These are phyloP conservation scores for Ceratoteleas bidentatus DNA, from an alignment of 1,140 invertebrate species.

Conservation along the genomic window DNA sequence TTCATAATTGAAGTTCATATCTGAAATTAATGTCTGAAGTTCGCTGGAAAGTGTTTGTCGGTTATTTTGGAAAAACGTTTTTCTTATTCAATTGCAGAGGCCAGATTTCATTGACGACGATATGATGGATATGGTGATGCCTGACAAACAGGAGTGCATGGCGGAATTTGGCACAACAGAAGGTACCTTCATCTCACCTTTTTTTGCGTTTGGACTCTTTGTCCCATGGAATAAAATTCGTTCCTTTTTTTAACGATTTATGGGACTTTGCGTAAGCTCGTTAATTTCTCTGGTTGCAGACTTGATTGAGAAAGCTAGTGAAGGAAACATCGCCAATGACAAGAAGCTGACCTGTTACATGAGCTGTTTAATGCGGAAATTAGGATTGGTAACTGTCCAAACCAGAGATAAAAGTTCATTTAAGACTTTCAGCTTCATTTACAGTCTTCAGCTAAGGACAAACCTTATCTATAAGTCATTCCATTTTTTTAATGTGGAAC, in stretches of 20 bases:
- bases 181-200: conserved; percentile 69
- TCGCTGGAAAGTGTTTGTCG: too few relatives aligned
- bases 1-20: too few relatives aligned
- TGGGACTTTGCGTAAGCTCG: not conserved
- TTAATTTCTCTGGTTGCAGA: conserved; percentile 60
- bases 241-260: too few relatives aligned
- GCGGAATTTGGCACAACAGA: conserved; percentile 72
- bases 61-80: not conserved
- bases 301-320: conserved; percentile 71
- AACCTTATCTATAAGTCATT: too few relatives aligned
- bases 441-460: too few relatives aligned
- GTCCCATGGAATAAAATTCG: too few relatives aligned
- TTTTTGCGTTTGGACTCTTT: too few relatives aligned
- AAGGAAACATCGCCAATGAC: conserved; percentile 66
- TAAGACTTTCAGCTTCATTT: too few relatives aligned
- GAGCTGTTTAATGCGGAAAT: conserved; percentile 73
- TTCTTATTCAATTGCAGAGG: conserved; percentile 44
- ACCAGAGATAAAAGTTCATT: too few relatives aligned
- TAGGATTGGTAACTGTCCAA: conserved; percentile 72
- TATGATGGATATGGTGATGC: conserved; percentile 73
- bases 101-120: conserved; percentile 74
- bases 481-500: too few relatives aligned
- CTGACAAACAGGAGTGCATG: conserved; percentile 77
- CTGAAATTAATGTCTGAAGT: not conserved
- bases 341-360: conserved; percentile 76